Conservation (phyloP, 2,797 vertebrate species). For the Melanotaenia parkinsoni region DNA sequence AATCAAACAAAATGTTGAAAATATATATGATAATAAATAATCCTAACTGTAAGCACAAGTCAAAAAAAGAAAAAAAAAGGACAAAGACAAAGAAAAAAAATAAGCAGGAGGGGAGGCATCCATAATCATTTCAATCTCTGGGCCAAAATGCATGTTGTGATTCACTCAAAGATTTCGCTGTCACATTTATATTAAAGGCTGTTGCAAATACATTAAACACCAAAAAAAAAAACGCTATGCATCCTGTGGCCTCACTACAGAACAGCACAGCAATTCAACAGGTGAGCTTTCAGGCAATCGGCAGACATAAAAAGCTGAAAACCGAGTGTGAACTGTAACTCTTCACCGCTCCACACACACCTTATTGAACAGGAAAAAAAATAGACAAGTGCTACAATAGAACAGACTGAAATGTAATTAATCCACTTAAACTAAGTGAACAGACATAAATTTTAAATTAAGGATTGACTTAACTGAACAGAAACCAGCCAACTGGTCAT, state of each 20-base stretch:
- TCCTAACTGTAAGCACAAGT: conserved; percentile 78
- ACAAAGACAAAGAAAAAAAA: conserved; percentile 31
- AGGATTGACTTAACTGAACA: conserved; percentile 41
- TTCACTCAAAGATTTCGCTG: conserved; percentile 58
- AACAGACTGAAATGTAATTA: conserved; percentile 53
- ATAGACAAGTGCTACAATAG: conserved; percentile 62
- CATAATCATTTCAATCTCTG: conserved; percentile 64
- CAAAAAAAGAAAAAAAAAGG: conserved; percentile 34
- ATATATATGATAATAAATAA: conserved; percentile 88
- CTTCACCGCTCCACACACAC: conserved; percentile 48
- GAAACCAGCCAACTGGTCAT: conserved; percentile 42
- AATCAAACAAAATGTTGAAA: conserved; percentile 84
- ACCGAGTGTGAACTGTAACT: conserved; percentile 44
- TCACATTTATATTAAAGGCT: conserved; percentile 66
- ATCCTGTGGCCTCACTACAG: conserved; percentile 40
- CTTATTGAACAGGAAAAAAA: conserved; percentile 24
- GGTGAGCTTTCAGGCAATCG: conserved; percentile 50
- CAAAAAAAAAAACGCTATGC: conserved; percentile 24
- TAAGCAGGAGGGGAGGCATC: conserved; percentile 26
- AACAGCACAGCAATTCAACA: conserved; percentile 45
- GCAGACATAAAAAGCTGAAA: conserved; percentile 65
- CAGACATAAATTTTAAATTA: conserved; percentile 33
- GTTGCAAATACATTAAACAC: conserved; percentile 57
- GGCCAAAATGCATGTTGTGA: conserved; percentile 67
- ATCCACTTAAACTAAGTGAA: conserved; percentile 37